Evolutionary conservation across 2,888 invertebrate species (phyloP), one percentile per base, ranked within the genome.

Genomic region (Orthosia gracilis): DNA sequence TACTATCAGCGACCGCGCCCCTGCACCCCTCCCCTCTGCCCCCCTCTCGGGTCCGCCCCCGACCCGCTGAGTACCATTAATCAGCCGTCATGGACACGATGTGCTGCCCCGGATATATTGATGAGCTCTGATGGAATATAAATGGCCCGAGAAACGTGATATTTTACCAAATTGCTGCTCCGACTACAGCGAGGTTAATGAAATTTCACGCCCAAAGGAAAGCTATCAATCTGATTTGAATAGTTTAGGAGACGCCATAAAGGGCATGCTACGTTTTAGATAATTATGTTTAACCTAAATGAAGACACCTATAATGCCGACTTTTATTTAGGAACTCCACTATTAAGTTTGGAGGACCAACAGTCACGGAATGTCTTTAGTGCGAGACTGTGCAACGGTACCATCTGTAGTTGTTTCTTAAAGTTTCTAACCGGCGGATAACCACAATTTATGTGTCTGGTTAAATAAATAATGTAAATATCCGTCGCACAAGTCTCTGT

Each of bases 71-170:
- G 80, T 78, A 81, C 84, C 89, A 89, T 90, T 89, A 89, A 87
- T 89, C 89, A 85, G 85, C 77, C 87, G 88, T 85, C 89, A 83
- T 70, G 69, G 80, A 74, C 87, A 83, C 84, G 83, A 84, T 73
- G 75, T 67, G 83, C 83, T 79, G 83, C 76, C 78, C 82, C 85
- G 82, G 83, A 80, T 81, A 78, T 85, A 87, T 87, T 85, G 87
- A 87, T 87, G 86, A 83, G 85, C 75, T 83, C 75, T 83, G 81
- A 84, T 83, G 76, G 84, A 85, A 87, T 87, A 86, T 87, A 85
- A 84, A 87, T 87, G 81, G 83, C 81, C 73, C 70, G 78, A 84
- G 86, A 87, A 85, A 87, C 87, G 84, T 85, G 86, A 85, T 83
- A 84, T 87, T 87, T 79, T 85, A 85, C 80, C 72, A 83, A 85